These are phyloP conservation scores for Myotis yumanensis DNA, from an alignment of 2,113 vertebrate species.

Conservation along the genomic window DNA sequence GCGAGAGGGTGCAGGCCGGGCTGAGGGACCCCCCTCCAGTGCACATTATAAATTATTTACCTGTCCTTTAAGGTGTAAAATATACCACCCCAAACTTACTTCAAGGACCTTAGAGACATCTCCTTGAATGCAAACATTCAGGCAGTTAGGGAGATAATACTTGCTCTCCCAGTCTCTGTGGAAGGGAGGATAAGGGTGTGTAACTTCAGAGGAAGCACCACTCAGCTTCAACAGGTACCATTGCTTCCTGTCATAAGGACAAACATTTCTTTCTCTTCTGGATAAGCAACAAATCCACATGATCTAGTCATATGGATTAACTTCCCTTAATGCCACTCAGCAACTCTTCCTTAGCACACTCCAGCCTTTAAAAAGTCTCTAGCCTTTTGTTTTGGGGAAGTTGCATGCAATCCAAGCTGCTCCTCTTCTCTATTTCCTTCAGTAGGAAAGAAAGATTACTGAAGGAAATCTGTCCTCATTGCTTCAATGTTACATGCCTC, in stretches of 20 bases:
- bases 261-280: not conserved
- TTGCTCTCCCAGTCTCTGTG: not conserved
- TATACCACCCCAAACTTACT: not conserved
- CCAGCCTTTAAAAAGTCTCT: not conserved
- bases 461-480: not conserved
- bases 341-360: not conserved
- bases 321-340: not conserved
- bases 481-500: not conserved
- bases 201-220: not conserved
- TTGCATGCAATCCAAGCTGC: not conserved
- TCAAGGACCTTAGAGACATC: not conserved
- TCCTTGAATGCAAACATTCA: not conserved
- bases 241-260: not conserved
- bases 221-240: not conserved
- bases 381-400: not conserved
- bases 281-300: not conserved
- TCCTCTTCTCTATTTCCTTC: not conserved
- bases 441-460: not conserved
- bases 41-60: not conserved
- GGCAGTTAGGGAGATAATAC: not conserved
- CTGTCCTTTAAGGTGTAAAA: not conserved
- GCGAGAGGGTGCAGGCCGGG: too few relatives aligned
- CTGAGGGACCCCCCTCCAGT: too few relatives aligned
- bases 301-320: not conserved
- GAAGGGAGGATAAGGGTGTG: not conserved